Percentiles rank a stretch among this genome's conserved stretches.
Conservation (phyloP, 1,140 invertebrate genomes). For the Bombus sibiricus region DNA sequence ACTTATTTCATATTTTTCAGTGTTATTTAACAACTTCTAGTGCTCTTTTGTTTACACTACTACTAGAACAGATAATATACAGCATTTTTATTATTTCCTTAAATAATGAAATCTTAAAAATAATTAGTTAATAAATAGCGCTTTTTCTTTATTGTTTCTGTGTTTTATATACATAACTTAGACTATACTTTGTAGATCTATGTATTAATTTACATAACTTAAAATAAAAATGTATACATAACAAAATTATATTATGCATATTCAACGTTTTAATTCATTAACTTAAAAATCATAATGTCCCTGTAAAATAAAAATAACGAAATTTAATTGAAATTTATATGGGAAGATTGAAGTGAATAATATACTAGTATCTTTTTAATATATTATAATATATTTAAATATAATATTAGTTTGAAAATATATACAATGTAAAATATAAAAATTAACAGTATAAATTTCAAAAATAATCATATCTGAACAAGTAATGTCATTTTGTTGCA, state of each 20-base stretch:
- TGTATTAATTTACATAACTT: not conserved
- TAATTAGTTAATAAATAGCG: not conserved
- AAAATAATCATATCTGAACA: constrained; percentile 28
- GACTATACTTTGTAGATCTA: not conserved
- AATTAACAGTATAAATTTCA: constrained; percentile 32
- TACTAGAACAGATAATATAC: not conserved
- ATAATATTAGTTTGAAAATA: constrained; percentile 48
- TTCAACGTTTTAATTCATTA: not conserved
- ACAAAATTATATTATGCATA: not conserved
- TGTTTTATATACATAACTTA: not conserved
- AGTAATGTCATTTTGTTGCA: constrained; percentile 20
- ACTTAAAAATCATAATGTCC: not conserved
- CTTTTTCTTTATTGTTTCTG: not conserved
- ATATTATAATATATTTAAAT: constrained; percentile 54
- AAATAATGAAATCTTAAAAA: not conserved
- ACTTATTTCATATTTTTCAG: not conserved
- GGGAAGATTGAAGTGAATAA: constrained; percentile 11
- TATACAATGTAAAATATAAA: constrained; percentile 44
- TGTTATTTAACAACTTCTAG: not conserved
- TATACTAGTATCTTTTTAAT: constrained; percentile 12
- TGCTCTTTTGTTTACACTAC: not conserved
- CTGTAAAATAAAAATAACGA: not conserved
- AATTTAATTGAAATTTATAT: not conserved
- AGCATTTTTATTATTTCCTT: not conserved
- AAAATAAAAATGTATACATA: not conserved